phyloP scores from a whole-genome alignment of 2,797 vertebrate genomes.

The Argentina silus region DNA sequence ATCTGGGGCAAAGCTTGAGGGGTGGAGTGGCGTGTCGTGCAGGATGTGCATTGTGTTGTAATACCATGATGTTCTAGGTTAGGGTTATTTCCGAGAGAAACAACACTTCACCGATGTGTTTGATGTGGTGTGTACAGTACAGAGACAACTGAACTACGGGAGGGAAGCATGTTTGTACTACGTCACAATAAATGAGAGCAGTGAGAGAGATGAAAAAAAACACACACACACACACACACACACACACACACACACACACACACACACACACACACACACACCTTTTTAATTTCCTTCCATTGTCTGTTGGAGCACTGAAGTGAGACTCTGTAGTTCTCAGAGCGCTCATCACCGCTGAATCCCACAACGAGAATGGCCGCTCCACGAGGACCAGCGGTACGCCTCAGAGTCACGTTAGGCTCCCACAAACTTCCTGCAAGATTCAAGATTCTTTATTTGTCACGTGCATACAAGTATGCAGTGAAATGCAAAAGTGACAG shows the following conservation, averaged over 20 bases:
- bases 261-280: constrained; percentile 26
- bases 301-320: constrained; percentile 31
- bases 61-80: background rate
- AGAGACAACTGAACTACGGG: too few species aligned
- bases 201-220: too few species aligned
- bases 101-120: too few species aligned
- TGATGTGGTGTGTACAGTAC: too few species aligned
- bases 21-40: too few species aligned
- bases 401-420: constrained; percentile 61
- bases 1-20: background rate
- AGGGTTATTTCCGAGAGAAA: background rate
- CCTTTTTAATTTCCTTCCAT: background rate
- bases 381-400: background rate
- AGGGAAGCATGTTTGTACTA: too few species aligned
- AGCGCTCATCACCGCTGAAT: constrained; percentile 55
- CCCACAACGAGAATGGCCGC: constrained; percentile 44
- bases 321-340: constrained; percentile 55
- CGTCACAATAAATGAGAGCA: too few species aligned
- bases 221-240: too few species aligned
- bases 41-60: background rate
- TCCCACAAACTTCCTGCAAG: constrained; percentile 72
- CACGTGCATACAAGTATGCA: too few species aligned
- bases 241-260: too few species aligned
- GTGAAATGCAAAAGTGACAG: background rate
- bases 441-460: too few species aligned